phyloP scores from a whole-genome alignment of 2,888 invertebrate genomes.

The Leptopilina drosophilae region DNA sequence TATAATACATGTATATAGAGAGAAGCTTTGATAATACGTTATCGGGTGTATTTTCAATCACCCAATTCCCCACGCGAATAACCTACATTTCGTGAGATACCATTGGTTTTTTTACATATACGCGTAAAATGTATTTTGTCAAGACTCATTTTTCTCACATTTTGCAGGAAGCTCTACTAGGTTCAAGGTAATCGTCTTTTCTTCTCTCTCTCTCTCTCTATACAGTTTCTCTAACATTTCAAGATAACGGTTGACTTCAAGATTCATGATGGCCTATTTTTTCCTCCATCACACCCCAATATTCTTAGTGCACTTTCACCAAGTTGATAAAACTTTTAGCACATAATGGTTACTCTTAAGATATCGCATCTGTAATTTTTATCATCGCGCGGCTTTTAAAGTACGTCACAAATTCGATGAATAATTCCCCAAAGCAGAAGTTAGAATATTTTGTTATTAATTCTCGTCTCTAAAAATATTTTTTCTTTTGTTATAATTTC shows the following conservation, averaged over 20 bases:
- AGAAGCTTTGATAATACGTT: constrained; percentile 31
- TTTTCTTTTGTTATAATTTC: too few species aligned
- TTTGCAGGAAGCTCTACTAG: constrained; percentile 13
- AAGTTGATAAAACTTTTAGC: constrained; percentile 33
- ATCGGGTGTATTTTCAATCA: constrained; percentile 35
- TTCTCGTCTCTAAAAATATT: too few species aligned
- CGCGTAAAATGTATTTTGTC: not conserved
- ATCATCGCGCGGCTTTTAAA: not conserved
- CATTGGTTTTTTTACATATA: not conserved
- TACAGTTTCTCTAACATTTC: constrained; percentile 30
- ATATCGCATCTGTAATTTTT: constrained; percentile 28
- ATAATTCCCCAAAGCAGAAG: not conserved
- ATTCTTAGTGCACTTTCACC: constrained; percentile 1
- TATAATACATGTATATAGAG: not conserved
- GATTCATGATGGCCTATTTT: constrained; percentile 37
- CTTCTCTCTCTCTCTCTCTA: not conserved
- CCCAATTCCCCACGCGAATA: constrained; percentile 25
- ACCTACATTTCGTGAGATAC: constrained; percentile 21
- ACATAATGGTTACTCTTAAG: constrained; percentile 8
- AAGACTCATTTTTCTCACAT: not conserved
- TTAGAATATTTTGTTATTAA: not conserved
- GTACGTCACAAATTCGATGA: not conserved
- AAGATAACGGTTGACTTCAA: constrained; percentile 30
- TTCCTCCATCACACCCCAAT: not conserved
- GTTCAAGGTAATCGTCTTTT: constrained; percentile 31